phyloP scores from a whole-genome alignment of 2,113 vertebrate genomes.

The Hyperoodon ampullatus region DNA sequence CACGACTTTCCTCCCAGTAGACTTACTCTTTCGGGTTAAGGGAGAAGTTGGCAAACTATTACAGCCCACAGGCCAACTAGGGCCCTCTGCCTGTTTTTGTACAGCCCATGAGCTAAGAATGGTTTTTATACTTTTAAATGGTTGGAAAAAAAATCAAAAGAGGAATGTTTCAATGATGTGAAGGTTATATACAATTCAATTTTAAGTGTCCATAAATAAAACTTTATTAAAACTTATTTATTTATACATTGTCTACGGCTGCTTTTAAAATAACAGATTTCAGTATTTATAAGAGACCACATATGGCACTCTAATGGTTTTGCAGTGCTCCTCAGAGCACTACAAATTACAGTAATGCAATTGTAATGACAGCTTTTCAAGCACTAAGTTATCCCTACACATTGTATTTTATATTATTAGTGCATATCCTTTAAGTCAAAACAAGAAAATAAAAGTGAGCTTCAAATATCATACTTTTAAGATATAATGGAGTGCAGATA shows the following conservation, averaged over 20 bases:
- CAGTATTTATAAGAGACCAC: neutral
- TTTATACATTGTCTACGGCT: neutral
- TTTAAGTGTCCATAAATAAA: neutral
- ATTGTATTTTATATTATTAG: neutral
- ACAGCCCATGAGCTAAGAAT: neutral
- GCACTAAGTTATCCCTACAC: neutral
- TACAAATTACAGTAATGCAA: neutral
- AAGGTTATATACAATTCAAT: neutral
- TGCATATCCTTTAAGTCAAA: neutral
- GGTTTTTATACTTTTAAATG: neutral
- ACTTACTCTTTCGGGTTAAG: neutral
- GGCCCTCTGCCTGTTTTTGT: neutral
- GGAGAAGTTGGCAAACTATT: neutral
- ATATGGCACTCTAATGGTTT: neutral
- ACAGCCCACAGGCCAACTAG: neutral
- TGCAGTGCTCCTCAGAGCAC: neutral
- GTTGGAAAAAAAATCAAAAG: neutral
- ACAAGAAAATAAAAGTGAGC: neutral
- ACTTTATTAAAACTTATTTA: neutral
- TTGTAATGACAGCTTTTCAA: neutral
- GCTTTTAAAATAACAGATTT: neutral
- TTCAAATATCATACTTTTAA: slow-evolving; percentile 25
- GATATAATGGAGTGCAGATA: neutral
- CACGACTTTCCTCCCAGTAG: neutral
- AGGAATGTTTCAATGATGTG: neutral